Evolutionary conservation across 30 jellyfish, hydroid and myxozoan species (phyloP).

Genomic region (Turritopsis rubra): DNA sequence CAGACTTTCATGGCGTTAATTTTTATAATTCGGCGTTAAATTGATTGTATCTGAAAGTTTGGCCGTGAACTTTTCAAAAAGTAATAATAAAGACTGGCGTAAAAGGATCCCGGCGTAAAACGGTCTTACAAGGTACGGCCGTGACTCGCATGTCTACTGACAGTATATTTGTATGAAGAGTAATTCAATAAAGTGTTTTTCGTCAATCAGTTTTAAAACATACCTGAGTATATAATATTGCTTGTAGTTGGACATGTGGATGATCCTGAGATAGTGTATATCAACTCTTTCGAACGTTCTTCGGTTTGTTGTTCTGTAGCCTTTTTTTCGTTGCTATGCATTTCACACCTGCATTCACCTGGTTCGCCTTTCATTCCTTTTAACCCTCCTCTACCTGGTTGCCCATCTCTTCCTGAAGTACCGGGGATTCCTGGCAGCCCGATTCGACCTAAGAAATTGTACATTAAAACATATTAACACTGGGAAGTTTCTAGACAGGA

Average conservation of each 20-base stretch:
- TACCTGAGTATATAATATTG: conserved; percentile 28
- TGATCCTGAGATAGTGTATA: conserved; percentile 29
- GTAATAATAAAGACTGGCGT: no score
- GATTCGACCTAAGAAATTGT: background rate
- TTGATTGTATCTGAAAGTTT: no score
- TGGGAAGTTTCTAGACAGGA: background rate
- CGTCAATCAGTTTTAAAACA: background rate
- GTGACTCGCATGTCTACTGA: no score
- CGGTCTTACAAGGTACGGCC: no score
- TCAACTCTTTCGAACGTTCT: background rate
- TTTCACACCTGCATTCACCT: conserved; percentile 8
- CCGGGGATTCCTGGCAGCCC: conserved; percentile 10
- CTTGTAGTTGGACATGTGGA: conserved; percentile 29
- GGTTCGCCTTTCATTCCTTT: conserved; percentile 10
- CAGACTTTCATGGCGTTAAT: no score
- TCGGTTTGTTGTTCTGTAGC: background rate
- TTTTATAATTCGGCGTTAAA: no score
- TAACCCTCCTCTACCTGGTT: conserved; percentile 4
- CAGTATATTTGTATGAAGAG: no score
- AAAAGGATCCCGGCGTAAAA: no score
- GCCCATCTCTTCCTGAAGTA: conserved; percentile 6
- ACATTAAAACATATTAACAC: background rate
- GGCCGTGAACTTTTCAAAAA: no score
- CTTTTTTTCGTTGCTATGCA: background rate
- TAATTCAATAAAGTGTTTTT: no score